Base-by-base conservation (phyloP, 2,113 vertebrate species). In the Leuciscus idus region DNA sequence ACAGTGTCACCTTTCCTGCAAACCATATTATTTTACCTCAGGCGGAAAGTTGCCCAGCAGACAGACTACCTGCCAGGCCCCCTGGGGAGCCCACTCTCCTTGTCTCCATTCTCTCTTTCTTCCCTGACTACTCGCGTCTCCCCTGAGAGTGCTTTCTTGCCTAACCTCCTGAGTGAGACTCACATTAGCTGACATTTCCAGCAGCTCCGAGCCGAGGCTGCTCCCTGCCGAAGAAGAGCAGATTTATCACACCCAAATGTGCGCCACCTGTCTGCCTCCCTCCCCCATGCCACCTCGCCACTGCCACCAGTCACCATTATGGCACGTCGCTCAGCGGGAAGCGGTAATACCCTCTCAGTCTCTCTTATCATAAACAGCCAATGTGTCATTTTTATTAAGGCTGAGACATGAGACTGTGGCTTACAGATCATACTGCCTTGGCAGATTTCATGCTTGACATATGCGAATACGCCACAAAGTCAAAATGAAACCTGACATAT, bases 181-280 rank as follows among this genome's bases (percentile, higher is more conserved):
- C 83, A n/a, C 76, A 80, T 91, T 85, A 90, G 91, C 85, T 92
- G 87, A 91, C 88, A 89, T 92, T 90, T 87, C 84, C 87, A 84
- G 66, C 84, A 52, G 87, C 90, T 79, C 62, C 21, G 33, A 85
- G 83, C 80, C 73, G 61, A 30, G 87, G 36, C 57, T 83, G 81
- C 88, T 91, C 83, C 82, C 84, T 89, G 89, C 88, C 87, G 89
- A 81, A 36, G 62, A 66, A 87, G 87, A 57, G 85, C 43, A 89
- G 89, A 89, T 92, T 92, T 89, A 92, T 87, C 84, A 80, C 86
- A 64, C 68, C 87, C 88, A 86, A 92, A 87, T 87, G 83, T 75
- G 81, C 73, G 85, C 89, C 93, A 92, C 91, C 91, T 93, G 91
- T 91, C 88, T 55, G 66, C 73, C 84, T 72, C 83, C 86, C 46